phyloP scores from a whole-genome alignment of 1,140 invertebrate genomes.

The Potamilus streckersoni region DNA sequence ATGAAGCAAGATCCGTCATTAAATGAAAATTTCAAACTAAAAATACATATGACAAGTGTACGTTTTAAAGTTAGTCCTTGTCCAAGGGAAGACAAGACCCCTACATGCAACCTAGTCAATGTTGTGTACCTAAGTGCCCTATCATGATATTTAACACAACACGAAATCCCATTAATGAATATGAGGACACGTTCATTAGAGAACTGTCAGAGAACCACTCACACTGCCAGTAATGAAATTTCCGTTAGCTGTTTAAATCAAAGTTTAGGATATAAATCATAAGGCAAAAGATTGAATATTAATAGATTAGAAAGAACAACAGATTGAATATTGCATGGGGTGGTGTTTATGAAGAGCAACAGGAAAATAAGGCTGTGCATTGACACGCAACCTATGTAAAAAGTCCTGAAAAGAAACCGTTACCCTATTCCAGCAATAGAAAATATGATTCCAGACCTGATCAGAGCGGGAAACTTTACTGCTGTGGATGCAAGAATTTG shows the following conservation, averaged over 20 bases:
- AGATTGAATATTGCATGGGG: conserved; percentile 44
- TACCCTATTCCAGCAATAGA: conserved; percentile 33
- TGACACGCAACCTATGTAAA: no score
- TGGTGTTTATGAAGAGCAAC: conserved; percentile 40
- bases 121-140: no score
- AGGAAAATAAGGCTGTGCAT: conserved; percentile 34
- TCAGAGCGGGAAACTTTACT: conserved; percentile 19
- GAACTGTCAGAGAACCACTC: conserved; percentile 17
- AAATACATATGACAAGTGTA: no score
- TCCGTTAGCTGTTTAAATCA: background rate
- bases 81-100: no score
- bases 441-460: conserved; percentile 33
- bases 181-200: no score
- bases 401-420: conserved; percentile 18
- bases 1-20: no score
- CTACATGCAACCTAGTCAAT: no score
- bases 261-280: conserved; percentile 24
- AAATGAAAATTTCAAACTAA: no score
- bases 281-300: conserved; percentile 44
- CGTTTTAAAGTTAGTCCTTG: no score
- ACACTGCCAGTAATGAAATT: conserved; percentile 15
- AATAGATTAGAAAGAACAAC: conserved; percentile 49
- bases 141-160: no score
- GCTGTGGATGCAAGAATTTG: conserved; percentile 48
- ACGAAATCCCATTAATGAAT: no score